These are phyloP conservation scores for Equus quagga DNA, from an alignment of 2,113 vertebrate species.

Conservation along the genomic window DNA sequence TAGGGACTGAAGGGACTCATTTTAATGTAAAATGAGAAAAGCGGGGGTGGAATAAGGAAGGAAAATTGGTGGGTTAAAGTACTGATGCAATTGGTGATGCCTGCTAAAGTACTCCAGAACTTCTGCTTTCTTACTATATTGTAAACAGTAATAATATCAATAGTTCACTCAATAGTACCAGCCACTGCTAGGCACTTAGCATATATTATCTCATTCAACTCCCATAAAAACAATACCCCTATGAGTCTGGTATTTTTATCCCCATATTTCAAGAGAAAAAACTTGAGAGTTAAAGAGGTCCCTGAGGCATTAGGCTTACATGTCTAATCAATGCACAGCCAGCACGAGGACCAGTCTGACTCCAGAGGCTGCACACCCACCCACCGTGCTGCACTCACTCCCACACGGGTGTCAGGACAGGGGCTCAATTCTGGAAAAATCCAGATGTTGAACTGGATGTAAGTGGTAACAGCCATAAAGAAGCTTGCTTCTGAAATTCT, in stretches of 20 bases:
- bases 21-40: not conserved
- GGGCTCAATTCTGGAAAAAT: not conserved
- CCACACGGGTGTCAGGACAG: not conserved
- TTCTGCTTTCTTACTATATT: not conserved
- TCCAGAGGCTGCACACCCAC: too few relatives aligned
- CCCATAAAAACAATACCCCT: not conserved
- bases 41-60: not conserved
- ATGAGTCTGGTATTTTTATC: not conserved
- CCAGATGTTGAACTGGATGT: not conserved
- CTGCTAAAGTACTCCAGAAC: not conserved
- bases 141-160: not conserved
- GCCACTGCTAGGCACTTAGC: not conserved
- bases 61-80: not conserved
- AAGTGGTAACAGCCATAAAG: not conserved
- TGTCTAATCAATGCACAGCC: not conserved
- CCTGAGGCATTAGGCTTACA: fast-evolving
- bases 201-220: not conserved
- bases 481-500: not conserved
- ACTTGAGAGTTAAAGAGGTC: not conserved
- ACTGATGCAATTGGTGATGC: not conserved
- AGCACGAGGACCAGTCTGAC: not conserved
- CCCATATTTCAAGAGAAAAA: not conserved
- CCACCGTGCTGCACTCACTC: too few relatives aligned
- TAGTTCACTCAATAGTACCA: not conserved
- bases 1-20: not conserved